These are phyloP conservation scores for Ctena decussata DNA, from an alignment of 2,888 invertebrate species.

Conservation along the genomic window DNA sequence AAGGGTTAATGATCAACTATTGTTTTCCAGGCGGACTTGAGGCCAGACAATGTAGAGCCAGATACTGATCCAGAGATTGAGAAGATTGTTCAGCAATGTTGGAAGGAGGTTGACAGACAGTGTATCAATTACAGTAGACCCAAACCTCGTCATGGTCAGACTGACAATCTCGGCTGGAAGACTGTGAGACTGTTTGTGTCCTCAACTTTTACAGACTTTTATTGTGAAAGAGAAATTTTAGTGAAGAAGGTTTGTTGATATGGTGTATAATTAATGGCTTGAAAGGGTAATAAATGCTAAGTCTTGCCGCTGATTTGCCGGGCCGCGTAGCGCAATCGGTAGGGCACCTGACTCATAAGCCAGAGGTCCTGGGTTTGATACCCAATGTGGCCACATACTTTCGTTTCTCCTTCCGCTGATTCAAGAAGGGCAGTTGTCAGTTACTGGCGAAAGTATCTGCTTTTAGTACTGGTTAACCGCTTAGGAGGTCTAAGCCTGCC, in stretches of 20 bases:
- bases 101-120: conserved; percentile 62
- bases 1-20: too few relatives aligned
- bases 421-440: too few relatives aligned
- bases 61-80: conserved; percentile 34
- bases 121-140: conserved; percentile 42
- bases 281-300: too few relatives aligned
- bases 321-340: too few relatives aligned
- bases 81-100: conserved; percentile 56
- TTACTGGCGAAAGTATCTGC: too few relatives aligned
- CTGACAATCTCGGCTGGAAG: conserved; percentile 76
- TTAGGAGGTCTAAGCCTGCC: too few relatives aligned
- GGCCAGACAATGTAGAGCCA: neutral
- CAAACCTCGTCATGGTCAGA: neutral
- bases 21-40: conserved; percentile 17
- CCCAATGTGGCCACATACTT: too few relatives aligned
- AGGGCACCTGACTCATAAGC: too few relatives aligned
- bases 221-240: conserved; percentile 84
- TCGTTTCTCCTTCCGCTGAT: too few relatives aligned
- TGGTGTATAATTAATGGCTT: neutral
- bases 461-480: too few relatives aligned
- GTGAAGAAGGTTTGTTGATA: conserved; percentile 82
- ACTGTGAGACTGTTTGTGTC: conserved; percentile 85
- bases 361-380: too few relatives aligned
- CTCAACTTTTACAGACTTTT: conserved; percentile 86
- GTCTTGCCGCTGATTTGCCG: too few relatives aligned